phyloP scores from a whole-genome alignment of 2,113 vertebrate genomes.

The Parotia lawesii region DNA sequence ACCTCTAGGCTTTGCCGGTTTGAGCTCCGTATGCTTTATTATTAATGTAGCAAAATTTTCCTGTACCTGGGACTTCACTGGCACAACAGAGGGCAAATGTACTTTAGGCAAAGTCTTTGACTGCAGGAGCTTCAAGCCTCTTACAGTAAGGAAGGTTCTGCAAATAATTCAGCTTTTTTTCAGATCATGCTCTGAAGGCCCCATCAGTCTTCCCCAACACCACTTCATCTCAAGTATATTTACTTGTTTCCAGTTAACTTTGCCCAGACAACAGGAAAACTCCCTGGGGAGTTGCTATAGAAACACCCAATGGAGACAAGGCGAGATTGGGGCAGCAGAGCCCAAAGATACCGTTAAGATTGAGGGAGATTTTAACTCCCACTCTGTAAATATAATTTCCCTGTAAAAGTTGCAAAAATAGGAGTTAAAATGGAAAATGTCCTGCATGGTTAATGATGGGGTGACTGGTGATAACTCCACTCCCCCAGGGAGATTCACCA shows the following conservation, averaged over 20 bases:
- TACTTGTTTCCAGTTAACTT: constrained; percentile 55
- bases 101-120: not conserved
- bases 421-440: not conserved
- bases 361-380: not conserved
- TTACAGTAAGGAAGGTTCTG: not conserved
- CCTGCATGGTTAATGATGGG: not conserved
- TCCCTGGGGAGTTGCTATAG: constrained; percentile 23
- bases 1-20: not conserved
- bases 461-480: not conserved
- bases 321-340: not conserved
- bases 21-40: not conserved
- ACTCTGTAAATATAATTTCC: not conserved
- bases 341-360: not conserved
- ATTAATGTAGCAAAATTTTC: not conserved
- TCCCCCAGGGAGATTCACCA: not conserved
- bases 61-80: not conserved
- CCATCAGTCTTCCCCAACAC: not conserved
- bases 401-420: not conserved
- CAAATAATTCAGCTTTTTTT: not conserved
- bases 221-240: constrained; percentile 14
- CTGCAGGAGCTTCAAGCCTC: not conserved
- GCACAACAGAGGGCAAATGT: not conserved
- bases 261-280: constrained; percentile 25
- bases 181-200: not conserved
- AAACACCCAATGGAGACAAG: not conserved